A percentile compares a stretch with the other conserved stretches of the same genome.
These are phyloP conservation scores for Selenia dentaria DNA, from an alignment of 2,888 invertebrate genomes.

Conservation along the genomic window DNA sequence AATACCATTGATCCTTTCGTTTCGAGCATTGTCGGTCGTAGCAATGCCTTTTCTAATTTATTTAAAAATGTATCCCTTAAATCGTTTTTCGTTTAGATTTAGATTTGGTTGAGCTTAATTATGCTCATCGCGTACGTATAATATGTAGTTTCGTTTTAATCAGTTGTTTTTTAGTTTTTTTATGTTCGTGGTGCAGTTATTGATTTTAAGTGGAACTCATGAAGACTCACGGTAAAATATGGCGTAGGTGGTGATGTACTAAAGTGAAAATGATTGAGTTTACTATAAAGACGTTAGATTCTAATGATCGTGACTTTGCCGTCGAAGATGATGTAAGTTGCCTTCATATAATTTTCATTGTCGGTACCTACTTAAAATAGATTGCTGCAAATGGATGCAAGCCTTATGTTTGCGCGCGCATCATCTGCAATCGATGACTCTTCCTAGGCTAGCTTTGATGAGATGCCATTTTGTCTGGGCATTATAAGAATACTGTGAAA, in stretches of 20 bases:
- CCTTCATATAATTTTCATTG: neutral
- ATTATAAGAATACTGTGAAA: too few species aligned
- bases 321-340: slow-evolving; percentile 93
- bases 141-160: too few species aligned
- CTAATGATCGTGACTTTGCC: slow-evolving; percentile 92
- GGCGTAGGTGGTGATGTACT: slow-evolving; percentile 8
- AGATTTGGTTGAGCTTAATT: too few species aligned
- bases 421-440: neutral
- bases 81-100: too few species aligned
- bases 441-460: neutral
- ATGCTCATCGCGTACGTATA: too few species aligned
- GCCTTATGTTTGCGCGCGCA: slow-evolving; percentile 7
- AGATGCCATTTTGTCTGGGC: too few species aligned
- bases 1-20: too few species aligned
- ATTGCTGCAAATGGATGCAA: slow-evolving; percentile 9
- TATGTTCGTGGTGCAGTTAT: slow-evolving; percentile 22
- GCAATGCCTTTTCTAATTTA: too few species aligned
- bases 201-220: slow-evolving; percentile 19
- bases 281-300: slow-evolving; percentile 95
- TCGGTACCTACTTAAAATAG: neutral
- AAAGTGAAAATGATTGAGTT: slow-evolving; percentile 88
- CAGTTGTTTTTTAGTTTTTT: too few species aligned
- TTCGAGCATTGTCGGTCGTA: too few species aligned
- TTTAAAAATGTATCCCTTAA: too few species aligned
- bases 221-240: slow-evolving; percentile 17